Percentiles rank a stretch among this genome's conserved stretches.
Evolutionary conservation across 2,113 vertebrate genomes (phyloP).

Genomic region (Talpa occidentalis): DNA sequence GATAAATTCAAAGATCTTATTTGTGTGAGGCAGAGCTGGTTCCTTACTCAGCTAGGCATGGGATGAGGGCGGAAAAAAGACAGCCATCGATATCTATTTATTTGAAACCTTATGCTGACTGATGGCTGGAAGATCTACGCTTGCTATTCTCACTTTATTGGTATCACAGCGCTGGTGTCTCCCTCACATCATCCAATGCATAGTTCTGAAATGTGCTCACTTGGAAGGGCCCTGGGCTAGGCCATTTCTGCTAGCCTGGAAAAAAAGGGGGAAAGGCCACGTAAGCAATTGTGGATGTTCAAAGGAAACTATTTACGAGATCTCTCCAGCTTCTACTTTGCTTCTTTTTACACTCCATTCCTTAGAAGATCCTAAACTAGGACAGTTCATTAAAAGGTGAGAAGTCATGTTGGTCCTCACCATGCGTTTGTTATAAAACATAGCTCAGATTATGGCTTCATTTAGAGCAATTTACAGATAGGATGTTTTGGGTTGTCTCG

Average conservation of each 20-base stretch:
- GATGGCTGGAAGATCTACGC: constrained; percentile 1
- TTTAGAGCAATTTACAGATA: constrained; percentile 50
- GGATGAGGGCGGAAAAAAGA: fast-evolving
- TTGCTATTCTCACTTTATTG: constrained; percentile 38
- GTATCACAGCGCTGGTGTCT: constrained; percentile 28
- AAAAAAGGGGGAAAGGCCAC: constrained; percentile 61
- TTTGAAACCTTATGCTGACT: constrained; percentile 36
- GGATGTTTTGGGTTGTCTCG: not conserved
- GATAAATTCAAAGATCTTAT: constrained; percentile 72
- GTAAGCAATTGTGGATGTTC: constrained; percentile 59
- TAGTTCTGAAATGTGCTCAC: constrained; percentile 57
- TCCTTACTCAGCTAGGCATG: constrained; percentile 64
- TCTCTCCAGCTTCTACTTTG: not conserved
- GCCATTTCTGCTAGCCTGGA: constrained; percentile 62
- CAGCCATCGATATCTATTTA: constrained; percentile 55
- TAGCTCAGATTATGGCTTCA: not conserved
- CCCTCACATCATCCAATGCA: constrained; percentile 49
- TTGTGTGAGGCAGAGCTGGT: constrained; percentile 66
- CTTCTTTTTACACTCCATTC: constrained; percentile 10
- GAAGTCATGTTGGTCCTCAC: constrained; percentile 6
- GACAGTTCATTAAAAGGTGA: constrained; percentile 62
- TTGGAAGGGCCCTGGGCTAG: constrained; percentile 58
- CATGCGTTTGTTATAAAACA: constrained; percentile 34
- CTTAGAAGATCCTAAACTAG: constrained; percentile 4
- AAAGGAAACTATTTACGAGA: constrained; percentile 58